Evolutionary conservation across 2,888 invertebrate species (phyloP), one percentile per base, ranked within the genome.

Genomic region (Sussaba pulchella): DNA sequence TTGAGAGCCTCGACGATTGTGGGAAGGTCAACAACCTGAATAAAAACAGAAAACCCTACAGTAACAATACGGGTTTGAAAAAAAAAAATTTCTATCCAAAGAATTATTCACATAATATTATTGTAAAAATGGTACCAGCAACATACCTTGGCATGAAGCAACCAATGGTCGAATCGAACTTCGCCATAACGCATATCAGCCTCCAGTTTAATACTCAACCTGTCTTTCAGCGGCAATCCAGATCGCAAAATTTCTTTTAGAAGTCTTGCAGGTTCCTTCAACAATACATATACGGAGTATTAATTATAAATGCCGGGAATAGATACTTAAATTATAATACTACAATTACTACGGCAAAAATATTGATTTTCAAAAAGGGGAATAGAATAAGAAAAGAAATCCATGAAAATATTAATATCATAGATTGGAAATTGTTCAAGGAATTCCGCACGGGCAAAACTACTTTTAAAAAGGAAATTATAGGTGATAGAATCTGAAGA

Each of bases 1-100:
- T 99, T 99, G 73, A 97, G 93, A 0, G 98, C 97, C 93, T 99
- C 99, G 14, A 98, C 95, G 6, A 99, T 94, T 4, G 98, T 97
- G 0, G 99, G 99, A 57, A 99, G 92, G 92, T 99, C 99, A 0
- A 98, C 95, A 36, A 99, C 94, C 95, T 95, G 87, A 59, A 88
- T 85, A 14, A 14, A 26, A 14, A 54, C 31, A 31, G 6, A 14
- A 54, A 8, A n/a, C 1, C 14, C 14, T 14, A 14, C 0, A 54
- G 8, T 31, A n/a, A n/a, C n/a, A n/a, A n/a, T n/a, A n/a, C n/a
- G n/a, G n/a, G n/a, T n/a, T n/a, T n/a, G n/a, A n/a, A n/a, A n/a
- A n/a, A n/a, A n/a, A n/a, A n/a, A n/a, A n/a, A n/a, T n/a, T n/a
- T n/a, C n/a, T n/a, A n/a, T n/a, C n/a, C n/a, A 3, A 21, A 50